phyloP scores from a whole-genome alignment of 2,888 invertebrate species.

The Amphipoea lucens region DNA sequence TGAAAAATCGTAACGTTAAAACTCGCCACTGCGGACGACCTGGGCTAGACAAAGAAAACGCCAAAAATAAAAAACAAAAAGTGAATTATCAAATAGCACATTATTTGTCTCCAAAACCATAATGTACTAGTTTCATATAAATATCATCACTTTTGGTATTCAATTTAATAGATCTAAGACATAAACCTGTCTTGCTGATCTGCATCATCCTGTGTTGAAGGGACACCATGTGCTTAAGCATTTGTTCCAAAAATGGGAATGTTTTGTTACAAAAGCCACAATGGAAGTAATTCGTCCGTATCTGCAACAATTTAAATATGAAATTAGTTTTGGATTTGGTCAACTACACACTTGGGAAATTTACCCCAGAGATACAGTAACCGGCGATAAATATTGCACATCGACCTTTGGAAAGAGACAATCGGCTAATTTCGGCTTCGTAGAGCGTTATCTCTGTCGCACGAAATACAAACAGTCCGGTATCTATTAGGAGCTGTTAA shows the following conservation, averaged over 20 bases:
- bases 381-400: too few species aligned
- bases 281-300: slow-evolving; percentile 77
- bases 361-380: too few species aligned
- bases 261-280: slow-evolving; percentile 79
- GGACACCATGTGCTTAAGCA: slow-evolving; percentile 55
- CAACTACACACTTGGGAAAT: background rate
- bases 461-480: too few species aligned
- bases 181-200: background rate
- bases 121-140: slow-evolving; percentile 25
- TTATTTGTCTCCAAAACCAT: slow-evolving; percentile 20
- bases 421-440: too few species aligned
- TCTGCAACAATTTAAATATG: slow-evolving; percentile 68
- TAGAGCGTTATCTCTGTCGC: too few species aligned
- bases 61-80: background rate
- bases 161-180: slow-evolving; percentile 1
- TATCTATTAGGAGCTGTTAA: too few species aligned
- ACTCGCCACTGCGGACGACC: background rate
- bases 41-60: background rate
- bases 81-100: too few species aligned
- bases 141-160: slow-evolving; percentile 21
- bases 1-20: background rate
- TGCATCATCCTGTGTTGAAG: slow-evolving; percentile 25
- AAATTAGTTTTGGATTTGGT: background rate
- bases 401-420: too few species aligned
- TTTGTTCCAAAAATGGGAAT: slow-evolving; percentile 71